phyloP scores from a whole-genome alignment of 2,888 invertebrate species.

The Caenorhabditis sp. region DNA sequence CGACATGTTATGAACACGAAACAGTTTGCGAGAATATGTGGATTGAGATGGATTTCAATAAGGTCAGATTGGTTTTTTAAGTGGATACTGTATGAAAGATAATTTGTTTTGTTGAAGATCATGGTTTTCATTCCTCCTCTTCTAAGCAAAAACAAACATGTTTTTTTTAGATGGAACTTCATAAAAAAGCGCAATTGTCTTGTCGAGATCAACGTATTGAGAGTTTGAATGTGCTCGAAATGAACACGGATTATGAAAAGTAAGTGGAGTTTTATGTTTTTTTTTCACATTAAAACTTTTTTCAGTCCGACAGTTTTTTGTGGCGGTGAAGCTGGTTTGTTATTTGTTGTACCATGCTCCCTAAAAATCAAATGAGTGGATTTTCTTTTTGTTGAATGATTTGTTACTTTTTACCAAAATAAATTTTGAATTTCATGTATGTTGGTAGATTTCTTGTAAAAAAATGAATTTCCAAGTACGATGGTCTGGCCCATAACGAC shows the following conservation, averaged over 20 bases:
- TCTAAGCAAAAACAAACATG: not conserved
- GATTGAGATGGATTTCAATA: constrained; percentile 20
- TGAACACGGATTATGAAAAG: not conserved
- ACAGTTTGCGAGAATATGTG: constrained; percentile 42
- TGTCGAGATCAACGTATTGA: constrained; percentile 35
- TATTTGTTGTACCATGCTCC: constrained; percentile 28
- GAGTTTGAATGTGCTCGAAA: constrained; percentile 30
- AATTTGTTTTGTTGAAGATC: no score
- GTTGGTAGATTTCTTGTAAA: no score
- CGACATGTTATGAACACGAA: constrained; percentile 9
- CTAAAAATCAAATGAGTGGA: not conserved
- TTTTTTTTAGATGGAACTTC: constrained; percentile 10
- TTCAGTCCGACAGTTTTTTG: constrained; percentile 24
- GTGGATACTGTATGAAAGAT: no score
- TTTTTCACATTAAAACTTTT: not conserved
- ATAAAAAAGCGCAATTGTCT: not conserved
- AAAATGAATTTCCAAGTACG: no score
- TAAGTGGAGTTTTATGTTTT: not conserved
- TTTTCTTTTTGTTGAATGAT: not conserved
- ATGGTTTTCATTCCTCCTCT: no score
- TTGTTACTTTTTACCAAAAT: not conserved
- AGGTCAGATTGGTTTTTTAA: no score
- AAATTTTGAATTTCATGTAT: no score
- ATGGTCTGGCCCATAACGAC: no score
- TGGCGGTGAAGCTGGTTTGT: constrained; percentile 47